Evolutionary conservation across 2,797 vertebrate genomes (phyloP).

Genomic region (Stomatorhinus walkeri): DNA sequence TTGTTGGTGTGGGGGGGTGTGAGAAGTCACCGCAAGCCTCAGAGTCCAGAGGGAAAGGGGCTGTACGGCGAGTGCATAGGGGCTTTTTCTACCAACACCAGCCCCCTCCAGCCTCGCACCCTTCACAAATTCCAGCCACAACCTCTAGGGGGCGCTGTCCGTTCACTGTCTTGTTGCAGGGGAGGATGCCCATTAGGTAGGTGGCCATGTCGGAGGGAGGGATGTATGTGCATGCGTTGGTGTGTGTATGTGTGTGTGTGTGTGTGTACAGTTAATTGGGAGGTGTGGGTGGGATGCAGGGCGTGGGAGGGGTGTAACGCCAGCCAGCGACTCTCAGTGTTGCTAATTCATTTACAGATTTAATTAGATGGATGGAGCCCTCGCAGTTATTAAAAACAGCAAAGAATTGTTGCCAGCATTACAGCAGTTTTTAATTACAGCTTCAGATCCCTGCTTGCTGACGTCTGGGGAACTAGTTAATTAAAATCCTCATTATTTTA

Average conservation of each 20-base stretch:
- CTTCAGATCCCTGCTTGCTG: constrained; percentile 69
- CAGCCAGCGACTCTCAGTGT: constrained; percentile 62
- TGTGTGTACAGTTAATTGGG: constrained; percentile 43
- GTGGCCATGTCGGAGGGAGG: not conserved
- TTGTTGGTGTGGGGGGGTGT: not conserved
- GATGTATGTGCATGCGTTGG: not conserved
- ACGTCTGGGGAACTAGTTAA: constrained; percentile 75
- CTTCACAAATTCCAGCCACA: not conserved
- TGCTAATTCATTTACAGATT: constrained; percentile 82
- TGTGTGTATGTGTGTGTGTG: not conserved
- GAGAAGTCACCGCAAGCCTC: not conserved
- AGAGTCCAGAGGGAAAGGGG: not conserved
- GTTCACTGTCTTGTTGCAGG: not conserved
- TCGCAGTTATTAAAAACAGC: constrained; percentile 66
- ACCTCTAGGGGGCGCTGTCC: not conserved
- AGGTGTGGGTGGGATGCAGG: constrained; percentile 46
- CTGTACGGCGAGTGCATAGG: not conserved
- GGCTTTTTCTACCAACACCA: not conserved
- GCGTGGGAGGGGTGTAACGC: constrained; percentile 49
- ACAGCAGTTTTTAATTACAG: constrained; percentile 77
- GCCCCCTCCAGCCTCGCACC: not conserved
- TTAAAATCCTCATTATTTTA: constrained; percentile 82
- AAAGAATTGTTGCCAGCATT: constrained; percentile 71
- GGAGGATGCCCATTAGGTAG: not conserved
- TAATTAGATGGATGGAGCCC: constrained; percentile 76